phyloP scores from a whole-genome alignment of 2,113 vertebrate species.

The Micronycteris hirsuta region DNA sequence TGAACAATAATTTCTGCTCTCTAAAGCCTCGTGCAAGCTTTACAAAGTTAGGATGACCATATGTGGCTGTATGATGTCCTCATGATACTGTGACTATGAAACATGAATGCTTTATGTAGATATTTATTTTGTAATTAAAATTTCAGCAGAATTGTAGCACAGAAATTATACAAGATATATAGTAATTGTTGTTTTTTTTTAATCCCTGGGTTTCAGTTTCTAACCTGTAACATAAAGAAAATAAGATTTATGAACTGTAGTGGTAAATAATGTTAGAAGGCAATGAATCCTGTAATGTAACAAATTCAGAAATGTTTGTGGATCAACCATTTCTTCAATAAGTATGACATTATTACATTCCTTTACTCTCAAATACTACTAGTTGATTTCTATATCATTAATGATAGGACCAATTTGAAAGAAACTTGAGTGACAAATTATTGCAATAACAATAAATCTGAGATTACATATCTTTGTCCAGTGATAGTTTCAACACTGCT shows the following conservation, averaged over 20 bases:
- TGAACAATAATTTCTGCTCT: neutral
- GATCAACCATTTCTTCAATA: neutral
- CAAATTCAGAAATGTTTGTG: neutral
- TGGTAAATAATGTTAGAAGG: constrained; percentile 1
- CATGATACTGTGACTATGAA: neutral
- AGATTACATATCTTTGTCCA: neutral
- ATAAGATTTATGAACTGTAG: neutral
- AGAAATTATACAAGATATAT: neutral
- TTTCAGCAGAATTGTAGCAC: neutral
- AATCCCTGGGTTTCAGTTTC: neutral
- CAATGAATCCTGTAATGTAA: neutral
- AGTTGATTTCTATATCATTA: neutral
- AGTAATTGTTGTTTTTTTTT: neutral
- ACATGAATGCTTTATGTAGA: neutral
- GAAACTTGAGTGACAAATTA: neutral
- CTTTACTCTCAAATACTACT: neutral
- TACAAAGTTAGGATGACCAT: constrained; percentile 2
- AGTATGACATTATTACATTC: neutral
- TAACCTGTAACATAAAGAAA: constrained; percentile 1
- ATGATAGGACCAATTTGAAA: neutral
- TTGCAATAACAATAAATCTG: neutral
- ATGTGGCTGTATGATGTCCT: neutral
- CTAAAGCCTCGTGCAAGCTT: neutral
- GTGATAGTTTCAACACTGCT: neutral
- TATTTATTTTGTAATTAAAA: constrained; percentile 41